A percentile compares a stretch with the other conserved stretches of the same genome.
These are phyloP conservation scores for Scartelaos histophorus DNA, from an alignment of 2,113 vertebrate genomes.

Conservation along the genomic window DNA sequence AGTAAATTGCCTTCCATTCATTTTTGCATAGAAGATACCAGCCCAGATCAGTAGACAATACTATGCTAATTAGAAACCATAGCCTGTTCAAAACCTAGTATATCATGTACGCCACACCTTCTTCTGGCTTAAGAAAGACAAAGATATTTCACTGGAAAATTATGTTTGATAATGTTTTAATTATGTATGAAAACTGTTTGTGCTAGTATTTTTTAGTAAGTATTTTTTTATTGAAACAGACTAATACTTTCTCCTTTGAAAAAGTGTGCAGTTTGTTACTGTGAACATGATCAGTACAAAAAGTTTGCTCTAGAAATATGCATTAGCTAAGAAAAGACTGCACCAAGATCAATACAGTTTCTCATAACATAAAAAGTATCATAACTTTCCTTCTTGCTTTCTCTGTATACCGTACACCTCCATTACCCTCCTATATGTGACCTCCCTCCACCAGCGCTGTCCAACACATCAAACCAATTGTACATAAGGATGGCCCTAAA, in stretches of 20 bases:
- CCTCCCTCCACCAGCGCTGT: neutral
- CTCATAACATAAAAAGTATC: neutral
- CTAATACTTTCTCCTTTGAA: no score
- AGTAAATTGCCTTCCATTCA: neutral
- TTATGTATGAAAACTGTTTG: neutral
- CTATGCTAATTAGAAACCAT: neutral
- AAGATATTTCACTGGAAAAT: neutral
- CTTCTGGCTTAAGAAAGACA: neutral
- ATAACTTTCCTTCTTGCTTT: neutral
- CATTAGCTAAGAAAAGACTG: neutral
- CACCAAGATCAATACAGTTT: neutral
- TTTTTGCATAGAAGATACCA: neutral
- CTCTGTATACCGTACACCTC: neutral
- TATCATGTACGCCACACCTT: neutral
- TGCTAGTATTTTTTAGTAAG: no score
- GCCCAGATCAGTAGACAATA: neutral
- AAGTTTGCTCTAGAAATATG: neutral
- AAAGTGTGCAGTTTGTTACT: no score
- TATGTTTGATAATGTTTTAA: no score
- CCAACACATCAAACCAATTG: neutral
- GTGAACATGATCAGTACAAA: neutral
- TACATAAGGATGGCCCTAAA: slow-evolving; percentile 6
- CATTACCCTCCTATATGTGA: neutral
- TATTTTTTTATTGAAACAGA: no score
- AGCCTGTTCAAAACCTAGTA: neutral